Evolutionary conservation across 2,888 invertebrate species (phyloP).

Genomic region (Boloria euphrosyne): DNA sequence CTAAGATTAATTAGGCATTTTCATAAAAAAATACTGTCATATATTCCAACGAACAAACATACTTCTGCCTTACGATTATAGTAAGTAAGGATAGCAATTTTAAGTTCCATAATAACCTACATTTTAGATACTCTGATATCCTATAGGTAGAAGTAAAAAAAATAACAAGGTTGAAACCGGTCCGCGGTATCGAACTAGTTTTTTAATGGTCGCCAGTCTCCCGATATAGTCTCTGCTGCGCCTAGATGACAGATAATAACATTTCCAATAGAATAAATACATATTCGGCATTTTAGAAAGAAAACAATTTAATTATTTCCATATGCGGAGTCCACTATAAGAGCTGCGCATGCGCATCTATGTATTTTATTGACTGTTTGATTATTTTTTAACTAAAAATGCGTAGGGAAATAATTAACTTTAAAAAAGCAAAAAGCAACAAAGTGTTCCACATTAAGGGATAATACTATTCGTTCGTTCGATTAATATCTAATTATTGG

Average conservation of each 20-base stretch:
- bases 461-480: no score
- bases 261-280: slow-evolving; percentile 40
- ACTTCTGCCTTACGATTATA: neutral
- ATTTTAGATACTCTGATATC: slow-evolving; percentile 4
- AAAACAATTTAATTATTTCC: neutral
- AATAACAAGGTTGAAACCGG: slow-evolving; percentile 45
- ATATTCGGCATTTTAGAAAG: slow-evolving; percentile 8
- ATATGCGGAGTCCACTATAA: no score
- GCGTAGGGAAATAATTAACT: no score
- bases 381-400: no score
- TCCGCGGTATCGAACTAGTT: slow-evolving; percentile 60
- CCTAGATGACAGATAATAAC: slow-evolving; percentile 67
- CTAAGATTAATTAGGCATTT: neutral
- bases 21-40: neutral
- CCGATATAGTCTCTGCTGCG: slow-evolving; percentile 52
- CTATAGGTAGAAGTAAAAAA: slow-evolving; percentile 32
- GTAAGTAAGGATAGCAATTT: no score
- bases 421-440: no score
- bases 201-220: slow-evolving; percentile 60
- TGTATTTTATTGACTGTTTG: no score
- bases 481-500: no score
- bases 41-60: no score
- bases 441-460: no score
- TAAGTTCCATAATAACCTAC: neutral
- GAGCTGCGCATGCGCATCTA: no score